These are phyloP conservation scores for Guaruba guarouba DNA, from an alignment of 2,113 vertebrate species.

Conservation along the genomic window DNA sequence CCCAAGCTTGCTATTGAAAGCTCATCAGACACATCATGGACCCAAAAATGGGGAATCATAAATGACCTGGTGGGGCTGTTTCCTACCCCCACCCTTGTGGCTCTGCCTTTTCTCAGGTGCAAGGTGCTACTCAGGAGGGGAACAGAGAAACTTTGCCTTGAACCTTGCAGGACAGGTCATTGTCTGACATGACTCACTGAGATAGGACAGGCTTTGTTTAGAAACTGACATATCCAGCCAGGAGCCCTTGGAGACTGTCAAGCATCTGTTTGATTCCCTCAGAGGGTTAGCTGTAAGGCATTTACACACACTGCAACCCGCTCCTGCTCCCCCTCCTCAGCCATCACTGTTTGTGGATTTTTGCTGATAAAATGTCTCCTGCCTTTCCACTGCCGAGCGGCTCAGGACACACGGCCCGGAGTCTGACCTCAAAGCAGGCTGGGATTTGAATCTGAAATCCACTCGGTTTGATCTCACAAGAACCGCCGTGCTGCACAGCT, in stretches of 20 bases:
- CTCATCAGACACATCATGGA: background rate
- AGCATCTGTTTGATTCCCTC: slow-evolving; percentile 35
- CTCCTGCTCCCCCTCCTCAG: background rate
- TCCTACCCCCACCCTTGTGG: background rate
- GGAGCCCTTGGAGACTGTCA: slow-evolving; percentile 1
- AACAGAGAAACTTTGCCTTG: background rate
- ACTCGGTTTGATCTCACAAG: slow-evolving; percentile 31
- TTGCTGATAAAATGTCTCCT: background rate
- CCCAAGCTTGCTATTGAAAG: background rate
- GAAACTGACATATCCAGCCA: background rate
- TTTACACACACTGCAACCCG: background rate
- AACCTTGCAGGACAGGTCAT: background rate
- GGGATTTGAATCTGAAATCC: slow-evolving; percentile 56
- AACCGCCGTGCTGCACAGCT: background rate
- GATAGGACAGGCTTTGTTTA: background rate
- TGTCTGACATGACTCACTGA: background rate
- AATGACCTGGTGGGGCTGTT: background rate
- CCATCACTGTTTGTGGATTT: background rate
- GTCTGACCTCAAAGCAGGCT: slow-evolving; percentile 53
- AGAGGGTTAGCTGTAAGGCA: background rate
- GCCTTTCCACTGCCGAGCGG: background rate
- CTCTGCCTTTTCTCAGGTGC: background rate
- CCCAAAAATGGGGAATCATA: background rate
- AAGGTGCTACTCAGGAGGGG: background rate
- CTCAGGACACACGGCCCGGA: slow-evolving; percentile 42